phyloP scores from a whole-genome alignment of 64 coral and sea anemone species.

The Trachythela sp. region DNA sequence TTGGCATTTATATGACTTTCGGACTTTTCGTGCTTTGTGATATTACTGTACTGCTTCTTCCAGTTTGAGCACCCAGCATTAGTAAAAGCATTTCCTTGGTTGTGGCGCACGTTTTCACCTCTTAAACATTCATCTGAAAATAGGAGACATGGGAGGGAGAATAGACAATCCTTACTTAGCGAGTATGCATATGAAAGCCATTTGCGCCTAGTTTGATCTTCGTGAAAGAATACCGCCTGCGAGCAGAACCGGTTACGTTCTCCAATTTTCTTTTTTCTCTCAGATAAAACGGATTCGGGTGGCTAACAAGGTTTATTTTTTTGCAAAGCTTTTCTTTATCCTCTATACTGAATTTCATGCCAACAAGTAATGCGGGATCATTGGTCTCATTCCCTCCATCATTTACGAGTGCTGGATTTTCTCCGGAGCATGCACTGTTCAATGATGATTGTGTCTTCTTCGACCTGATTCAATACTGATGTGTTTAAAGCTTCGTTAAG shows the following conservation, averaged over 20 bases:
- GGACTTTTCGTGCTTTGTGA: constrained; percentile 1
- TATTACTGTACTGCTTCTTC: constrained; percentile 12
- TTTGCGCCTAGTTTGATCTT: no score
- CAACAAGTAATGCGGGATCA: not conserved
- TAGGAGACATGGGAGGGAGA: not conserved
- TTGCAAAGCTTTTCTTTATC: constrained; percentile 3
- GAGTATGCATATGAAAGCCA: not conserved
- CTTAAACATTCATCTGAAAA: constrained; percentile 26
- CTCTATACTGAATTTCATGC: not conserved
- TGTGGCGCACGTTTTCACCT: not conserved
- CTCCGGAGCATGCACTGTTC: not conserved
- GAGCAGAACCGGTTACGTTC: not conserved
- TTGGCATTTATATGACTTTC: constrained; percentile 14
- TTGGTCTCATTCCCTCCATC: not conserved
- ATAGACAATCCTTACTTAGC: constrained; percentile 18
- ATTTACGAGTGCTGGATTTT: not conserved
- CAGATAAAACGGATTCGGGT: constrained; percentile 8
- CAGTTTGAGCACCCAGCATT: not conserved
- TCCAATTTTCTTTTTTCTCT: constrained; percentile 4
- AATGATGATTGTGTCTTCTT: constrained; percentile 3
- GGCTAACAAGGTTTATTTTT: constrained; percentile 4
- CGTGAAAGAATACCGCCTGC: not conserved
- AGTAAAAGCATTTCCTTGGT: constrained; percentile 16
- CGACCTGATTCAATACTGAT: not conserved
- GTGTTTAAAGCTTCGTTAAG: not conserved